Conservation (phyloP, 92 coral and sea anemone species). For the Paramuricea clavata region DNA sequence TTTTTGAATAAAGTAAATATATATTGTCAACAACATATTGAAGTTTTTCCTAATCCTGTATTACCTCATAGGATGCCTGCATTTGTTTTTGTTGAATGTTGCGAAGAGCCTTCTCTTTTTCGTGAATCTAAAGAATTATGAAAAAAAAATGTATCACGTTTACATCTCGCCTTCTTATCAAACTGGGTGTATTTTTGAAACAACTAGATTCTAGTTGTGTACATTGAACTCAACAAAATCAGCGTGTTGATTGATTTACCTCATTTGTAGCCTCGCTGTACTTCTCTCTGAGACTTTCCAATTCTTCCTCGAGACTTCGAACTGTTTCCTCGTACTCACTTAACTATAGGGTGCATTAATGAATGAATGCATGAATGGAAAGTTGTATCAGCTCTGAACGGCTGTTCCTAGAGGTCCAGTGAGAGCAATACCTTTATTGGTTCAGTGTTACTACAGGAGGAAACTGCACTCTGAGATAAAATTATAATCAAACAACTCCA, state of each 20-base stretch:
- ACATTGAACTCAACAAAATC: background rate
- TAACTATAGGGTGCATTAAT: constrained; percentile 64
- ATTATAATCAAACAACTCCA: background rate
- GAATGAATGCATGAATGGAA: too few relatives aligned
- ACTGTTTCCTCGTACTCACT: constrained; percentile 88
- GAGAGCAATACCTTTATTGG: too few relatives aligned
- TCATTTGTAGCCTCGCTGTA: constrained; percentile 81
- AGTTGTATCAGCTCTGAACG: too few relatives aligned
- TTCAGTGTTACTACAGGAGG: too few relatives aligned
- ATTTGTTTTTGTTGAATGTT: constrained; percentile 74
- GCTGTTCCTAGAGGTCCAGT: too few relatives aligned
- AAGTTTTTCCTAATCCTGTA: too few relatives aligned
- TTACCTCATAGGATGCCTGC: constrained; percentile 50
- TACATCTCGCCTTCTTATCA: too few relatives aligned
- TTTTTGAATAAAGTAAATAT: too few relatives aligned
- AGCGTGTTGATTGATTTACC: constrained; percentile 48
- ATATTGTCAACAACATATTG: too few relatives aligned
- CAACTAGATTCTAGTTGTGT: too few relatives aligned
- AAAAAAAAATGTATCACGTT: background rate
- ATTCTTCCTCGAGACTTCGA: constrained; percentile 82
- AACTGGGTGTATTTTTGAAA: too few relatives aligned
- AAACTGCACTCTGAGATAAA: too few relatives aligned
- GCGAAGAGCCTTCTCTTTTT: constrained; percentile 82
- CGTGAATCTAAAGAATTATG: constrained; percentile 47
- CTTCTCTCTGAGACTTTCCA: constrained; percentile 76